Percentiles rank a stretch among this genome's conserved stretches.
Conservation (phyloP, 1,140 invertebrate species). For the Drosophila ambigua region DNA sequence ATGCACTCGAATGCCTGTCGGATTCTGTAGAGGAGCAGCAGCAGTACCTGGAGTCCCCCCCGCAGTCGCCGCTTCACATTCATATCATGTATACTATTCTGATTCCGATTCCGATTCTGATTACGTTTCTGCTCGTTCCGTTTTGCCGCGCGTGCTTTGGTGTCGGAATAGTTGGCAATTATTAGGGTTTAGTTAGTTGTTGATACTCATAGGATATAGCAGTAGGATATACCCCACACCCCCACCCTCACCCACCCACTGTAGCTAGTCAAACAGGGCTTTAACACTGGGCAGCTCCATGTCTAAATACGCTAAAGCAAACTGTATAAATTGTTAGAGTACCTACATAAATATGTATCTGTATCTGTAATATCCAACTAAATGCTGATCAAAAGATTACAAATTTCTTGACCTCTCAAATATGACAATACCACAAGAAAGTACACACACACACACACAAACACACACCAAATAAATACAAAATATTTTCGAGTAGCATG, state of each 20-base stretch:
- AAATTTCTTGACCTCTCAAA: constrained; percentile 66
- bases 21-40: constrained; percentile 58
- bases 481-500: constrained; percentile 3
- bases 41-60: not conserved
- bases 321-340: constrained; percentile 35
- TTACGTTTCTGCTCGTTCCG: constrained; percentile 12
- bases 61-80: constrained; percentile 9
- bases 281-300: constrained; percentile 33
- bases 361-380: constrained; percentile 24
- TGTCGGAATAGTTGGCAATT: constrained; percentile 56
- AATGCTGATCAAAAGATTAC: constrained; percentile 53
- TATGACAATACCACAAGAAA: constrained; percentile 67
- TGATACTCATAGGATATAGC: constrained; percentile 54
- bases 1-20: constrained; percentile 82
- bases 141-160: constrained; percentile 31
- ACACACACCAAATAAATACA: constrained; percentile 4
- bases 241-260: constrained; percentile 14
- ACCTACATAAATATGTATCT: constrained; percentile 1
- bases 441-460: not conserved
- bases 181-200: constrained; percentile 68
- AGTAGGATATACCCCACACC: constrained; percentile 31
- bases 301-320: constrained; percentile 42
- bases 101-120: not conserved
- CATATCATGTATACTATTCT: constrained; percentile 44
- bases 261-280: constrained; percentile 55